phyloP scores from a whole-genome alignment of 2,888 invertebrate species.

The Quadroppia sp. region DNA sequence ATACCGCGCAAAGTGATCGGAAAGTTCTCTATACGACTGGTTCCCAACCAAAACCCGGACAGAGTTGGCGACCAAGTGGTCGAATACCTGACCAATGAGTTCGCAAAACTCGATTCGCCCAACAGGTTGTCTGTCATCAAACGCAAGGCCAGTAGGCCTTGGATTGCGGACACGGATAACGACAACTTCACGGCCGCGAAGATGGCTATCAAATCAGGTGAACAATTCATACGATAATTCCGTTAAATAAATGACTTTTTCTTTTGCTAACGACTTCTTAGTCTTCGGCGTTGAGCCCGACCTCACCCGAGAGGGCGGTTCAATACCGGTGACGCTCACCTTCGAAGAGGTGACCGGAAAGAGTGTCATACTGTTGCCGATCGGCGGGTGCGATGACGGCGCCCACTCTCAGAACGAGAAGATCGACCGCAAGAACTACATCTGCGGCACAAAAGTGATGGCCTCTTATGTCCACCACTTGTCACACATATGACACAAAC shows the following conservation, averaged over 20 bases:
- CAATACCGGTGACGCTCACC: constrained; percentile 92
- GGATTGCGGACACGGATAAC: constrained; percentile 89
- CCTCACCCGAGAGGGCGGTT: constrained; percentile 79
- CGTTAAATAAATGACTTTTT: neutral
- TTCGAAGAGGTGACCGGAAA: constrained; percentile 80
- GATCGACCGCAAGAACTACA: constrained; percentile 83
- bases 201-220: constrained; percentile 57
- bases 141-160: constrained; percentile 75
- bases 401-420: constrained; percentile 99
- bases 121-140: constrained; percentile 60
- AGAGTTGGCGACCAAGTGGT: constrained; percentile 75
- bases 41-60: constrained; percentile 85
- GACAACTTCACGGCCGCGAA: constrained; percentile 84
- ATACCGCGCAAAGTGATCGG: constrained; percentile 89
- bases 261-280: neutral
- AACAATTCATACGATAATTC: no score
- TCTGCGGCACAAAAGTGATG: constrained; percentile 63
- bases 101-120: constrained; percentile 73
- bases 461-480: constrained; percentile 38
- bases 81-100: constrained; percentile 66
- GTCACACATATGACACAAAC: no score
- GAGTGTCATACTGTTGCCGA: constrained; percentile 88
- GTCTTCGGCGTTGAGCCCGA: constrained; percentile 47
- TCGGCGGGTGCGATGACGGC: constrained; percentile 93
- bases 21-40: constrained; percentile 93